These are phyloP conservation scores for Scyliorhinus canicula DNA, from an alignment of 2,797 vertebrate genomes.

Conservation along the genomic window DNA sequence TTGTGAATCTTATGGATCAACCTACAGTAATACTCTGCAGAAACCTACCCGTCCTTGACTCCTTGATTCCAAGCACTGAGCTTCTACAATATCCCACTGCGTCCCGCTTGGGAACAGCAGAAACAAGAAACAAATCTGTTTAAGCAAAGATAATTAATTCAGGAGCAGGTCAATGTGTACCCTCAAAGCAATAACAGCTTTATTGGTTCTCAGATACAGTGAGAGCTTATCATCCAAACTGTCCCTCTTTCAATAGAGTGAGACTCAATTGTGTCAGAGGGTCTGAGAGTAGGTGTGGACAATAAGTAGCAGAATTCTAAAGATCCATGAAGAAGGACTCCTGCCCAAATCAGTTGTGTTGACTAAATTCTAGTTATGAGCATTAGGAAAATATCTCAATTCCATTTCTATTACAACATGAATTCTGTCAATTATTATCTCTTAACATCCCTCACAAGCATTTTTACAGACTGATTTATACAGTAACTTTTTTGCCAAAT, in stretches of 20 bases:
- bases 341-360: background rate
- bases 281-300: too few species aligned
- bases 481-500: background rate
- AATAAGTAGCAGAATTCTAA: background rate
- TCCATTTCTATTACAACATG: background rate
- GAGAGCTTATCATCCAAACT: background rate
- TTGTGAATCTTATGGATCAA: background rate
- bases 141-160: background rate
- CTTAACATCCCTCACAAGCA: background rate
- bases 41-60: background rate
- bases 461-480: slow-evolving; percentile 7
- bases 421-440: background rate
- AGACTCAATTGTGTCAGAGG: background rate
- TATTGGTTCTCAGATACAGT: background rate
- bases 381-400: background rate
- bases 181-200: background rate
- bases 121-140: background rate
- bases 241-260: background rate
- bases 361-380: background rate
- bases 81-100: background rate
- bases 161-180: background rate
- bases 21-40: background rate
- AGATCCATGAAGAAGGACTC: background rate
- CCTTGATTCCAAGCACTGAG: background rate
- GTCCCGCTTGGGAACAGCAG: background rate